phyloP scores from a whole-genome alignment of 1,140 invertebrate species.

The Bombus huntii region DNA sequence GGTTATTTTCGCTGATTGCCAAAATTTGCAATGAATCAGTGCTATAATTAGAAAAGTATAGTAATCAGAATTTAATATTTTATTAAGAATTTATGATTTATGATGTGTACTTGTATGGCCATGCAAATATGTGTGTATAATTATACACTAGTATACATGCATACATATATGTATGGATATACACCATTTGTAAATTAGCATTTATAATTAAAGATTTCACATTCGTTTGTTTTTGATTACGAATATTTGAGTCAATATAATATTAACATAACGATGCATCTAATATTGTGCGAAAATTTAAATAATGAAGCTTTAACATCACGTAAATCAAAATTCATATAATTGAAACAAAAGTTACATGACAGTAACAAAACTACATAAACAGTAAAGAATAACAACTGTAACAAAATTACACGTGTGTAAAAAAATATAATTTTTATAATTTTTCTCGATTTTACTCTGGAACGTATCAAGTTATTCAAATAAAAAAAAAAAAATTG shows the following conservation, averaged over 20 bases:
- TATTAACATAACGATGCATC: neutral
- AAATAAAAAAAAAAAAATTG: neutral
- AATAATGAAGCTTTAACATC: neutral
- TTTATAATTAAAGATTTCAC: neutral
- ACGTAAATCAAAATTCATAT: neutral
- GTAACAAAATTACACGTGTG: neutral
- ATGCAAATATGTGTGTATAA: neutral
- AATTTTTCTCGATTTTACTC: neutral
- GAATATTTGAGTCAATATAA: neutral
- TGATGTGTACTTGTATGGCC: neutral
- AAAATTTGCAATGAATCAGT: slow-evolving; percentile 22
- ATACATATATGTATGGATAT: neutral
- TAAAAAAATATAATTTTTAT: neutral
- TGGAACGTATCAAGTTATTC: neutral
- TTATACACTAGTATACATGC: neutral
- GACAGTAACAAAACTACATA: neutral
- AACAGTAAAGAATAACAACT: neutral
- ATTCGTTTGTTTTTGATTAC: neutral
- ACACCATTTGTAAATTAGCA: neutral
- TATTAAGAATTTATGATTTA: neutral
- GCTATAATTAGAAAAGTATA: neutral
- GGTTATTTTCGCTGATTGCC: slow-evolving; percentile 48
- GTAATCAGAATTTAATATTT: slow-evolving; percentile 1
- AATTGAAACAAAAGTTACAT: neutral
- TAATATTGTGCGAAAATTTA: neutral